Conservation (phyloP, 2,888 invertebrate species). For the Amphipyra berbera region DNA sequence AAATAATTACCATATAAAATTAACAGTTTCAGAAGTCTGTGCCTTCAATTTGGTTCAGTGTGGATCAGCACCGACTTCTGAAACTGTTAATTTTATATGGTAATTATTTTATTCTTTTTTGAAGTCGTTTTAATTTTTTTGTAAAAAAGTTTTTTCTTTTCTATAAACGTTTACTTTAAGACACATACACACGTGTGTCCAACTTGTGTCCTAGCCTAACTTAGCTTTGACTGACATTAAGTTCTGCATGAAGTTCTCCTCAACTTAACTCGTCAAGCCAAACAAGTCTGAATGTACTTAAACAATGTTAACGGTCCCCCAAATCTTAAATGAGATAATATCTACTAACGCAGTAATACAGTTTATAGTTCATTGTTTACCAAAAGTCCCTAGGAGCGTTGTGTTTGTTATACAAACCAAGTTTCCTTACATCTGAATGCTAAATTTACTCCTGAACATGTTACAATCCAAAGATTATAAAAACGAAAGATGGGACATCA, state of each 20-base stretch:
- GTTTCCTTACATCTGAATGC: conserved; percentile 32
- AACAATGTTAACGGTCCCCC: neutral
- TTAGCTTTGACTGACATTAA: neutral
- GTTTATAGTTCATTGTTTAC: conserved; percentile 30
- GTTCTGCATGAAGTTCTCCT: neutral
- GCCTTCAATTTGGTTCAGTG: too few species aligned
- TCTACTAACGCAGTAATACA: conserved; percentile 14
- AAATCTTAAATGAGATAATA: conserved; percentile 14
- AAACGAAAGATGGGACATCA: neutral
- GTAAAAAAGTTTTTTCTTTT: too few species aligned
- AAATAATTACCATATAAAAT: too few species aligned
- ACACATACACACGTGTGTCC: too few species aligned
- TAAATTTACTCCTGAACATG: conserved; percentile 14
- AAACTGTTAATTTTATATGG: too few species aligned
- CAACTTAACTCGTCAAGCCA: neutral
- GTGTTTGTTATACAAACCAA: conserved; percentile 25
- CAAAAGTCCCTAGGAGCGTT: conserved; percentile 9
- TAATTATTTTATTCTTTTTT: too few species aligned
- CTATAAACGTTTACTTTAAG: too few species aligned
- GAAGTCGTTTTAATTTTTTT: too few species aligned
- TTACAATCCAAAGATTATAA: neutral
- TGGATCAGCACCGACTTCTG: too few species aligned
- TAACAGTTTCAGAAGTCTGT: too few species aligned
- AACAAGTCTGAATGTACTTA: neutral
- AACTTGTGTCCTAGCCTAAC: neutral